phyloP scores from a whole-genome alignment of 2,113 vertebrate species.

The Pardalotus punctatus region DNA sequence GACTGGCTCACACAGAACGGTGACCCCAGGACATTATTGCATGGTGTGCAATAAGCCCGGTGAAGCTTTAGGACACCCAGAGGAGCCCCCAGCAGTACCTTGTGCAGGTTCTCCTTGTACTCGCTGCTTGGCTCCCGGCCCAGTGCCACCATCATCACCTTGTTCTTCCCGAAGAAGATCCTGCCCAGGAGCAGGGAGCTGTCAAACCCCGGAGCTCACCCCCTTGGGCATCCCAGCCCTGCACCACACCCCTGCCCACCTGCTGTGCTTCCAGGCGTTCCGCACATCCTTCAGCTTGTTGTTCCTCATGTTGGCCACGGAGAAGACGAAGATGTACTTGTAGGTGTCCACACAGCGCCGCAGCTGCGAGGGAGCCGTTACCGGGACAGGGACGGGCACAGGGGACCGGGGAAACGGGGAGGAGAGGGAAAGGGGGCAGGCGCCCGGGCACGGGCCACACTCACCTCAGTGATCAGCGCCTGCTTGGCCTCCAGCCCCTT shows the following conservation, averaged over 20 bases:
- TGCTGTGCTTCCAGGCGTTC: constrained; percentile 96
- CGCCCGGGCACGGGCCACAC: not conserved
- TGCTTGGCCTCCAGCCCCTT: constrained; percentile 45
- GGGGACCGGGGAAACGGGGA: accelerated
- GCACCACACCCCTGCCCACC: constrained; percentile 64
- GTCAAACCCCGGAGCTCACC: not conserved
- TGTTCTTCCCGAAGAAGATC: constrained; percentile 98
- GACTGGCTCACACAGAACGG: not conserved
- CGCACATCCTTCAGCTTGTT: constrained; percentile 93
- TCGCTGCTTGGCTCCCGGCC: constrained; percentile 87
- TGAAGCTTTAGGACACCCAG: accelerated
- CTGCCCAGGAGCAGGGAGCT: constrained; percentile 49
- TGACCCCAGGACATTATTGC: not conserved
- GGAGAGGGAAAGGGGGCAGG: accelerated
- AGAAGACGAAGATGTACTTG: constrained; percentile 91
- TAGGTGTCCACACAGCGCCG: constrained; percentile 95
- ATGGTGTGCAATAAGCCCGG: accelerated
- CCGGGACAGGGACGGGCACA: accelerated
- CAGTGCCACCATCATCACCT: constrained; percentile 94
- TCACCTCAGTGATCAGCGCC: constrained; percentile 30
- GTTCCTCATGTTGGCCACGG: constrained; percentile 94
- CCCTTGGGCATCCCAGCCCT: accelerated
- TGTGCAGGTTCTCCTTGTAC: constrained; percentile 93
- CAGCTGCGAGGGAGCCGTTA: constrained; percentile 71
- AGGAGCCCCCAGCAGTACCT: constrained; percentile 65